phyloP scores from a whole-genome alignment of 2,888 invertebrate species.

The Apamea monoglypha region DNA sequence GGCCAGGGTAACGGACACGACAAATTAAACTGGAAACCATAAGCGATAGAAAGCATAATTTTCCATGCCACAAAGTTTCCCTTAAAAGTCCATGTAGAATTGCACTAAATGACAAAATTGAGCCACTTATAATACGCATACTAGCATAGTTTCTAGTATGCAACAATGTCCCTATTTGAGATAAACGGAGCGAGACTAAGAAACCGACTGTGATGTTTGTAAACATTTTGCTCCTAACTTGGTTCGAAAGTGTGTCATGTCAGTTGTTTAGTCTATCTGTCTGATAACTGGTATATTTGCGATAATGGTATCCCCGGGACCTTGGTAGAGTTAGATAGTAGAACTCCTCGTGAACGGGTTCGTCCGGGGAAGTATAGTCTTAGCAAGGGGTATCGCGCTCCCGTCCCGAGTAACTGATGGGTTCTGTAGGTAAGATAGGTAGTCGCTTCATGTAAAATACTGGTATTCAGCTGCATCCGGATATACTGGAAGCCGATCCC shows the following conservation, averaged over 20 bases:
- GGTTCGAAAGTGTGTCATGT: slow-evolving; percentile 37
- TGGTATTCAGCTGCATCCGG: too few species aligned
- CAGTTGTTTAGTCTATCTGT: slow-evolving; percentile 17
- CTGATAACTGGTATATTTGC: slow-evolving; percentile 21
- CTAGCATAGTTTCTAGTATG: slow-evolving; percentile 18
- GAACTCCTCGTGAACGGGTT: not conserved
- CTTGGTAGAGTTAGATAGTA: slow-evolving; percentile 9
- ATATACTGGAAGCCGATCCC: too few species aligned
- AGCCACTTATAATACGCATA: slow-evolving; percentile 19
- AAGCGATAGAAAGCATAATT: slow-evolving; percentile 21
- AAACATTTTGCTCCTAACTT: slow-evolving; percentile 19
- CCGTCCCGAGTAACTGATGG: not conserved
- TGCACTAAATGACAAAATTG: slow-evolving; percentile 44
- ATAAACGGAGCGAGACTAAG: slow-evolving; percentile 49
- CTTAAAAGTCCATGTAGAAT: slow-evolving; percentile 14
- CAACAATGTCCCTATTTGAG: slow-evolving; percentile 35
- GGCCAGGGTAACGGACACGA: too few species aligned
- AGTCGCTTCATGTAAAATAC: too few species aligned
- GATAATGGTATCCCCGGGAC: slow-evolving; percentile 12
- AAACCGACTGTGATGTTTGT: slow-evolving; percentile 25
- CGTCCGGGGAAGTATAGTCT: not conserved
- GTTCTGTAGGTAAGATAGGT: too few species aligned
- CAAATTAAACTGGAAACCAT: slow-evolving; percentile 2
- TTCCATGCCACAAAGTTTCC: not conserved
- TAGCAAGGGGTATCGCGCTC: not conserved